These are phyloP conservation scores for Propithecus deckenii DNA, from an alignment of 2,797 vertebrate species.

Conservation along the genomic window DNA sequence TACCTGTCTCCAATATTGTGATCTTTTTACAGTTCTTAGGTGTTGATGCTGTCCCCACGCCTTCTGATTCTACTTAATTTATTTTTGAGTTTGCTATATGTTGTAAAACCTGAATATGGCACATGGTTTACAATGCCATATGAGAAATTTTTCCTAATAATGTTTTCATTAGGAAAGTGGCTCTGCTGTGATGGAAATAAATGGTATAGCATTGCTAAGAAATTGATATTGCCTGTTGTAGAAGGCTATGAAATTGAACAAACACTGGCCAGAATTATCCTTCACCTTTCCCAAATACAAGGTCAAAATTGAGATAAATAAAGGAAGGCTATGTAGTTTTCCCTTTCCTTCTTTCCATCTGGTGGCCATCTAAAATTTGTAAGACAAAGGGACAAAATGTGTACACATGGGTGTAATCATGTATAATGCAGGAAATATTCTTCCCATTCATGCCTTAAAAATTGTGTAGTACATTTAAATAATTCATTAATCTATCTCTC, in stretches of 20 bases:
- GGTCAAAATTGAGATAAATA: conserved; percentile 12
- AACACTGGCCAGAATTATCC: background rate
- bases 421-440: background rate
- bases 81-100: background rate
- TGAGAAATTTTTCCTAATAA: background rate
- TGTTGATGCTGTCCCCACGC: background rate
- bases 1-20: background rate
- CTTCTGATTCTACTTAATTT: background rate
- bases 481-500: conserved; percentile 11
- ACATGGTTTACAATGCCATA: background rate
- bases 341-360: background rate
- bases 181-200: background rate
- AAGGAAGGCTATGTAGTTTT: background rate
- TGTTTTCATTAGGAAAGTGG: background rate
- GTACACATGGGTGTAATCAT: background rate
- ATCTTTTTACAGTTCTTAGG: background rate
- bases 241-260: background rate
- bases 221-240: background rate
- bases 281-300: conserved; percentile 38
- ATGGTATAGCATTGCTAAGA: background rate
- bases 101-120: conserved; percentile 4
- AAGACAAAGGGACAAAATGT: background rate
- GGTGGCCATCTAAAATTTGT: background rate
- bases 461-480: background rate
- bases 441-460: background rate